Conservation (phyloP, 2,113 vertebrate species). For the Rhinolophus ferrumequinum region DNA sequence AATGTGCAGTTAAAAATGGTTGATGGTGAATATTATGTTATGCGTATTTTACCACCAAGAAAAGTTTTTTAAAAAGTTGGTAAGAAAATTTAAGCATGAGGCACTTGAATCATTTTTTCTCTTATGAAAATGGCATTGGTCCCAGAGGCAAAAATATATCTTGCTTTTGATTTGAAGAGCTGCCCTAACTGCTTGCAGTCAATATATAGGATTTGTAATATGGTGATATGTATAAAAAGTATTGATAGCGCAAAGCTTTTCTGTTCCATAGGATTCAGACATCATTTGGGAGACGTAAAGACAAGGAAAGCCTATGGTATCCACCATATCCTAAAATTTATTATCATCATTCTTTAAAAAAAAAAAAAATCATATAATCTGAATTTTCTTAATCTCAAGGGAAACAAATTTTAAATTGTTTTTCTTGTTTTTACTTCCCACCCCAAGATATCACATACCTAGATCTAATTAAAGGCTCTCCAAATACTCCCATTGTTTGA, state of each 20-base stretch:
- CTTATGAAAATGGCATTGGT: constrained; percentile 5
- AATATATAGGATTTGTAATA: neutral
- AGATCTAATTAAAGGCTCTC: neutral
- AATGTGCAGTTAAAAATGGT: neutral
- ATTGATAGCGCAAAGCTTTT: neutral
- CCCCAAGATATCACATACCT: neutral
- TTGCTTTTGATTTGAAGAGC: constrained; percentile 35
- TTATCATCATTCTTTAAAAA: neutral
- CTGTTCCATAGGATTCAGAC: constrained; percentile 18
- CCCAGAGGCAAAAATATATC: neutral
- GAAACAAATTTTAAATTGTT: constrained; percentile 25
- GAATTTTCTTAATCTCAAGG: neutral
- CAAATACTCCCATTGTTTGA: constrained; percentile 4
- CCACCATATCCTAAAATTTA: constrained; percentile 16
- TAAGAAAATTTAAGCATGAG: constrained; percentile 32
- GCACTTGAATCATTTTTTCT: neutral
- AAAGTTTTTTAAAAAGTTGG: neutral
- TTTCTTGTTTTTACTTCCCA: constrained; percentile 18
- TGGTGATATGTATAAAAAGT: neutral
- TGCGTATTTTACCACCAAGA: neutral
- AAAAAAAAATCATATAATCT: neutral
- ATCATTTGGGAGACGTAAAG: constrained; percentile 29
- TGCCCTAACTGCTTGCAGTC: neutral
- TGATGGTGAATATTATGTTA: neutral
- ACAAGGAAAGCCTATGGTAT: neutral